These are phyloP conservation scores for Pogoniulus pusillus DNA, from an alignment of 2,797 vertebrate genomes.

Conservation along the genomic window DNA sequence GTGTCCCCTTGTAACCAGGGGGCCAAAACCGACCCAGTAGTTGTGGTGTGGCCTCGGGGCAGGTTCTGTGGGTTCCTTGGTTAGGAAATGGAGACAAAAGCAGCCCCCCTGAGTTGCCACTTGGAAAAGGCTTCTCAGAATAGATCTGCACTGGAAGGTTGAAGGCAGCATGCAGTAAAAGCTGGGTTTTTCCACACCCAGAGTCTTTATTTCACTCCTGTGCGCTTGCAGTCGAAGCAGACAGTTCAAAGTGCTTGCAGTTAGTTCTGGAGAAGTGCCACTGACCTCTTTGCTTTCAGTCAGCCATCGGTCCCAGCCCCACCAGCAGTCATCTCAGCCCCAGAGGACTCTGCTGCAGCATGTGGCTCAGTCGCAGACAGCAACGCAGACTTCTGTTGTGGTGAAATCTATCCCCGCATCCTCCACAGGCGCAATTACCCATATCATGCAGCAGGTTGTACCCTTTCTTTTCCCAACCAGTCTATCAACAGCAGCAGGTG, in stretches of 20 bases:
- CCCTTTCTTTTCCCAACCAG: conserved; percentile 29
- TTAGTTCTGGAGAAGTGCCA: conserved; percentile 72
- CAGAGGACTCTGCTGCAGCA: conserved; percentile 80
- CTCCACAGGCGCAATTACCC: conserved; percentile 80
- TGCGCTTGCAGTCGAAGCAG: conserved; percentile 6
- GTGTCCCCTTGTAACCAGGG: too few species aligned
- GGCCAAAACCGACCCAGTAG: too few species aligned
- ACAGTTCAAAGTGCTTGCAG: conserved; percentile 43
- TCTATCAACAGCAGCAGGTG: not conserved
- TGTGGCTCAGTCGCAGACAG: conserved; percentile 82
- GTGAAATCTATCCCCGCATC: conserved; percentile 83
- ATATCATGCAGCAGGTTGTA: conserved; percentile 86
- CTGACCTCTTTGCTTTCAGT: conserved; percentile 80
- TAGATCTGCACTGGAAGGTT: not conserved
- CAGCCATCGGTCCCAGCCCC: conserved; percentile 81
- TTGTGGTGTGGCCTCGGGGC: too few species aligned
- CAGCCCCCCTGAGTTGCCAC: not conserved
- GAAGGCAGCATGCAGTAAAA: not conserved
- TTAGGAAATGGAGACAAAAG: not conserved
- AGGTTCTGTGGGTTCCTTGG: too few species aligned
- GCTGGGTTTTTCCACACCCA: not conserved
- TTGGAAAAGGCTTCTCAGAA: not conserved
- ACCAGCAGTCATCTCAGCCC: conserved; percentile 78
- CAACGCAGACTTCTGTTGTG: conserved; percentile 82
- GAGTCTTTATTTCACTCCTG: not conserved